Evolutionary conservation across 2,113 vertebrate genomes (phyloP).

Genomic region (Tupaia tana): DNA sequence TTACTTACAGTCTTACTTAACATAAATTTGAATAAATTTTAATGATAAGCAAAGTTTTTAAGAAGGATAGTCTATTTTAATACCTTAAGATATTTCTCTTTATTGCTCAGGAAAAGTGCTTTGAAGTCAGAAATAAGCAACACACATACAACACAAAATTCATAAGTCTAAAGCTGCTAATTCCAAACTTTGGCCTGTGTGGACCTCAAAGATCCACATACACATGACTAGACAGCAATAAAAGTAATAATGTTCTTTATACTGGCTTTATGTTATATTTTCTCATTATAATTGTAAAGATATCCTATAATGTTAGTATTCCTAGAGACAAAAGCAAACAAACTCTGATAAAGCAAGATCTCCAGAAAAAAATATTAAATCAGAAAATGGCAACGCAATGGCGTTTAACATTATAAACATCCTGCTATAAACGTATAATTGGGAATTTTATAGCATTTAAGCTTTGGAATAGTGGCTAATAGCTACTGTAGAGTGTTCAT

Average conservation of each 20-base stretch:
- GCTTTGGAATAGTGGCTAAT: neutral
- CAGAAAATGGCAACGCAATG: neutral
- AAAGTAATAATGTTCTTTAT: neutral
- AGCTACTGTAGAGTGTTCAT: neutral
- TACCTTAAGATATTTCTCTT: neutral
- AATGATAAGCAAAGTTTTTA: neutral
- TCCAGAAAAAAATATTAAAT: neutral
- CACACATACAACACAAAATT: neutral
- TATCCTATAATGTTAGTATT: neutral
- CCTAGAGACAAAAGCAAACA: neutral
- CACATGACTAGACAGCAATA: neutral
- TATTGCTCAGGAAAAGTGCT: slow-evolving; percentile 16
- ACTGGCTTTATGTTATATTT: neutral
- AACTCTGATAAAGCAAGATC: neutral
- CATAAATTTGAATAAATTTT: neutral
- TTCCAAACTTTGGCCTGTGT: neutral
- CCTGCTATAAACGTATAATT: neutral
- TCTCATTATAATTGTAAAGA: neutral
- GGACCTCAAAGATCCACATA: neutral
- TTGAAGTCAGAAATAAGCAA: neutral
- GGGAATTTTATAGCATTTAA: neutral
- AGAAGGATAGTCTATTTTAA: neutral
- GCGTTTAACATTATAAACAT: neutral
- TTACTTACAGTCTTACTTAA: no score
- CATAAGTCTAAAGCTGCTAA: neutral